phyloP scores from a whole-genome alignment of 2,888 invertebrate genomes.

The Spisula solida region DNA sequence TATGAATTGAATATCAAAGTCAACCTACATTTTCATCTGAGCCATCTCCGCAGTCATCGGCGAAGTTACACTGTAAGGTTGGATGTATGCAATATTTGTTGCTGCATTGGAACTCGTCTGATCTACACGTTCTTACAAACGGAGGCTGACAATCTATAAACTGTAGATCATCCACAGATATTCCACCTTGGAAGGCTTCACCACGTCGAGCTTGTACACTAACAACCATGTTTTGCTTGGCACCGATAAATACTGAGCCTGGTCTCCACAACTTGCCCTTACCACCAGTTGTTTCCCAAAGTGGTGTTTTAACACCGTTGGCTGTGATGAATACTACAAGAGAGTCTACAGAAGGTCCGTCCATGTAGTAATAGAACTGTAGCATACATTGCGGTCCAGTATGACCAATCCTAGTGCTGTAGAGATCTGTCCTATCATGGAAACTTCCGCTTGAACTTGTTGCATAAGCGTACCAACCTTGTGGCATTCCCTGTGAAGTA shows the following conservation, averaged over 20 bases:
- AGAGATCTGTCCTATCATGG: constrained; percentile 74
- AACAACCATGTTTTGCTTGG: constrained; percentile 70
- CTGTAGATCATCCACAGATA: constrained; percentile 79
- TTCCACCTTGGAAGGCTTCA: constrained; percentile 74
- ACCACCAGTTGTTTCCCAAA: constrained; percentile 73
- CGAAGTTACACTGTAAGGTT: constrained; percentile 79
- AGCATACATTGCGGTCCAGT: constrained; percentile 82
- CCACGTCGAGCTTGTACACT: constrained; percentile 78
- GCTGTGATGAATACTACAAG: constrained; percentile 70
- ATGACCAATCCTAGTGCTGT: constrained; percentile 71
- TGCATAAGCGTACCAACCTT: constrained; percentile 79
- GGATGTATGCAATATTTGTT: constrained; percentile 79
- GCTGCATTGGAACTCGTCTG: constrained; percentile 73
- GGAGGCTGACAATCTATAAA: constrained; percentile 81
- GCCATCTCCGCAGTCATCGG: constrained; percentile 83
- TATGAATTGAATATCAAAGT: not conserved
- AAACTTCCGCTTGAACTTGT: constrained; percentile 77
- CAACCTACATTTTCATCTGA: constrained; percentile 81
- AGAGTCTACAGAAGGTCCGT: constrained; percentile 74
- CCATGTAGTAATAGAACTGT: constrained; percentile 79
- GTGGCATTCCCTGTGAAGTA: constrained; percentile 50
- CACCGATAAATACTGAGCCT: constrained; percentile 77
- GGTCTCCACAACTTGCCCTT: constrained; percentile 74
- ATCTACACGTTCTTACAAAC: constrained; percentile 55
- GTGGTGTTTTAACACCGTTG: constrained; percentile 58